Percentiles rank a stretch among this genome's conserved stretches.
These are phyloP conservation scores for Euclidia mi DNA, from an alignment of 2,888 invertebrate genomes.

Conservation along the genomic window DNA sequence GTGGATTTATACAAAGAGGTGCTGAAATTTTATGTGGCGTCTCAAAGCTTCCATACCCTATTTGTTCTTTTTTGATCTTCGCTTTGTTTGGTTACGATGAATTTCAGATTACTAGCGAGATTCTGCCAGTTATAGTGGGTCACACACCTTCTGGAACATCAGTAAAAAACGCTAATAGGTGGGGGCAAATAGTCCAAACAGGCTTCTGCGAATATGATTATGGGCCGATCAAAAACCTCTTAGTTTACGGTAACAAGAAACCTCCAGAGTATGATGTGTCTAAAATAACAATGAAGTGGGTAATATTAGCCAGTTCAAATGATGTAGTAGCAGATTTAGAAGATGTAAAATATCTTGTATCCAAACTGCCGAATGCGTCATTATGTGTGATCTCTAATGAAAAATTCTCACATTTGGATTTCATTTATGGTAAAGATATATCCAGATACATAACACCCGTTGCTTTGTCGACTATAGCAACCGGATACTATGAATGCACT, in stretches of 20 bases:
- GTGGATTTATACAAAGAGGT: conserved; percentile 38
- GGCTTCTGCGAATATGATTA: conserved; percentile 60
- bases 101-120: conserved; percentile 52
- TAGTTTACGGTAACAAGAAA: conserved; percentile 36
- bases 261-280: conserved; percentile 56
- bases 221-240: conserved; percentile 43
- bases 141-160: conserved; percentile 63
- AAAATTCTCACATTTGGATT: conserved; percentile 62
- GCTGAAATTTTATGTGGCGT: conserved; percentile 49
- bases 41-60: conserved; percentile 43
- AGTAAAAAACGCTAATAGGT: conserved; percentile 53
- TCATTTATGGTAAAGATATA: conserved; percentile 59
- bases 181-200: conserved; percentile 57
- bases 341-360: conserved; percentile 46
- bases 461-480: conserved; percentile 46
- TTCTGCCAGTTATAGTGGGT: conserved; percentile 51
- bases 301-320: conserved; percentile 52
- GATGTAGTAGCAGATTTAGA: conserved; percentile 56
- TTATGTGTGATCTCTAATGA: conserved; percentile 57
- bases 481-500: conserved; percentile 39
- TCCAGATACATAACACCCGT: conserved; percentile 55
- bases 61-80: conserved; percentile 55
- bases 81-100: conserved; percentile 55
- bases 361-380: conserved; percentile 37
- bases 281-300: conserved; percentile 47